Base-by-base conservation (phyloP, 2,888 invertebrate genomes). In the Andrena bicolor region DNA sequence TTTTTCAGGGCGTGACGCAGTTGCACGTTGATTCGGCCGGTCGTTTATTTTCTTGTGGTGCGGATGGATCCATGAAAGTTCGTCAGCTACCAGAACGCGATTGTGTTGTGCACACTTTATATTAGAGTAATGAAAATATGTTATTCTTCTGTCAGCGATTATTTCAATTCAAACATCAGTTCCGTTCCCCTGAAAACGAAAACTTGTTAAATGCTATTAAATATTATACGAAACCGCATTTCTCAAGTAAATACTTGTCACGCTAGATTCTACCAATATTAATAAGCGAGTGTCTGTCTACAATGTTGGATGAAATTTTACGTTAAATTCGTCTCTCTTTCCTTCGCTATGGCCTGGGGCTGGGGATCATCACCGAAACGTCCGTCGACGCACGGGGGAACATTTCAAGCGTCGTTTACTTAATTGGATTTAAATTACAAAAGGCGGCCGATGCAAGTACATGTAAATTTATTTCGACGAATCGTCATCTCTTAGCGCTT, bases 11-110 rank as follows among this genome's bases (percentile, higher is more conserved):
- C 48, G 99, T 99, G 58, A 98, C 99, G 64, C 99, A 99, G 94
- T 95, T 99, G 88, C 97, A 98, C 92, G 97, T 99, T 82, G 99
- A 99, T 94, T 96, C 97, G 60, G 96, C 97, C 83, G 97, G 97
- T 32, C 96, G 99, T 65, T 95, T 99, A 89, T 99, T 99, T 95
- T 99, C 99, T 6, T 99, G 99, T 94, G 99, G 99, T 74, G 99
- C 99, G 66, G 99, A 99, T 95, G 99, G 99, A 90, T 99, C 99
- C 68, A 98, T 99, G 97, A 99, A 99, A 95, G 98, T 99, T 88
- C 96, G 99, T 86, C 97, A 98, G 93, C 95, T 99, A 90, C 98
- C 98, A 23, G 98, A 98, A 92, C 96, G 97, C 86, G 96, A 96
- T 91, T 94, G 95, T 82, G 94, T 95, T 89, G 95, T 95, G 79